Evolutionary conservation across 2,888 invertebrate genomes (phyloP).

Genomic region (Drosophila pseudotakahashii): DNA sequence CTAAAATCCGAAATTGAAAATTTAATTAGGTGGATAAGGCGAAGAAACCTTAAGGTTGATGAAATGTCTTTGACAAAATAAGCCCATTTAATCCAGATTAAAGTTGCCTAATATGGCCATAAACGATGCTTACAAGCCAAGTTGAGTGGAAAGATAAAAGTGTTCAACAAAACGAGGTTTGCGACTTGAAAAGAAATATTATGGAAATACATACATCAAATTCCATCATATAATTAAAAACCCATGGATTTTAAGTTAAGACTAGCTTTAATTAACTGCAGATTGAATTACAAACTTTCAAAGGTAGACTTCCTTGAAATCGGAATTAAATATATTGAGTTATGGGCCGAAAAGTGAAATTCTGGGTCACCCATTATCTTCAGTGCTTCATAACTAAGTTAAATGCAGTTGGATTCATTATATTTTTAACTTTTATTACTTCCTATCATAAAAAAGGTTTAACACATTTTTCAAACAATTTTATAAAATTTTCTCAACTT

Average conservation of each 20-base stretch:
- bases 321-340: too few relatives aligned
- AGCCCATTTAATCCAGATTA: conserved; percentile 20
- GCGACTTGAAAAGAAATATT: not conserved
- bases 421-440: too few relatives aligned
- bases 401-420: too few relatives aligned
- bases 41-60: not conserved
- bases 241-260: not conserved
- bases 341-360: too few relatives aligned
- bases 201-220: not conserved
- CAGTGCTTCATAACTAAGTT: too few relatives aligned
- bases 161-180: not conserved
- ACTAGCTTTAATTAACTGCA: not conserved
- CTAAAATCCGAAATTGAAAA: conserved; percentile 23
- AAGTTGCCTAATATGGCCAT: conserved; percentile 12
- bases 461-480: not conserved
- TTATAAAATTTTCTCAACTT: too few relatives aligned
- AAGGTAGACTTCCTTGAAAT: too few relatives aligned
- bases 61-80: conserved; percentile 28
- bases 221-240: not conserved
- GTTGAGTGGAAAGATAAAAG: not conserved
- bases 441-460: too few relatives aligned
- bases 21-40: conserved; percentile 24
- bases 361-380: too few relatives aligned
- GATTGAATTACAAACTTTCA: too few relatives aligned
- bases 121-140: not conserved